Base-by-base conservation (phyloP, 1,140 invertebrate genomes). In the Aricia agestis region DNA sequence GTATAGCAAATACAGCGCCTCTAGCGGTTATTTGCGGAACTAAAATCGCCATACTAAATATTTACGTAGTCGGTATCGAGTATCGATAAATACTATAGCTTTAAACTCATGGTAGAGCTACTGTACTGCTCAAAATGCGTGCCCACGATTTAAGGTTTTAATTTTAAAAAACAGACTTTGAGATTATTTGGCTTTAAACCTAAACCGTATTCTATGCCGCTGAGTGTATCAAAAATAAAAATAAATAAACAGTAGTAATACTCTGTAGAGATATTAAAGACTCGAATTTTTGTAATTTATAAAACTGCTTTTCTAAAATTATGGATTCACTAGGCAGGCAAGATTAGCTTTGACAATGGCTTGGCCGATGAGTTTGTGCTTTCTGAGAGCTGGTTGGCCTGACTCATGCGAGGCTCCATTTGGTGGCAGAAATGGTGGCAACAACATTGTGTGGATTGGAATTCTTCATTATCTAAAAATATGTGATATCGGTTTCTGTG, bases 201-300 rank as follows among this genome's bases (percentile, higher is more conserved):
- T 52, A 52, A 52, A 52, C 10, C 36, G 36, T 7, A 9, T 36
- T 32, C 6, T 36, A 52, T 52, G 18, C 7, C 59, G 18, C 59
- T 63, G 59, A 25, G 59, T 63, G 59, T 63, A 63, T 63, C 19
- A 63, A 63, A 63, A 10, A 63, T 19, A 19, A 25, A 52, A 25
- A 63, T 63, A 63, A 63, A n/a, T n/a, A 18, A 63, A 63, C 9
- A 25, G 59, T 63, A 63, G 59, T 11, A 63, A 63, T 63, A 63
- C 59, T 63, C 59, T 63, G 59, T 63, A 63, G 59, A 13, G 59
- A 63, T 63, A 63, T 63, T 63, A 10, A 59, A n/a, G 18, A 19
- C 17, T 63, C 59, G 17, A 63, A 31, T 63, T 63, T 52, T 63
- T 63, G 19, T 63, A 25, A 63, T 25, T 63, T 63, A 9, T 63